Evolutionary conservation across 64 coral and sea anemone species (phyloP).

Genomic region (Catalaphyllia jardinei): DNA sequence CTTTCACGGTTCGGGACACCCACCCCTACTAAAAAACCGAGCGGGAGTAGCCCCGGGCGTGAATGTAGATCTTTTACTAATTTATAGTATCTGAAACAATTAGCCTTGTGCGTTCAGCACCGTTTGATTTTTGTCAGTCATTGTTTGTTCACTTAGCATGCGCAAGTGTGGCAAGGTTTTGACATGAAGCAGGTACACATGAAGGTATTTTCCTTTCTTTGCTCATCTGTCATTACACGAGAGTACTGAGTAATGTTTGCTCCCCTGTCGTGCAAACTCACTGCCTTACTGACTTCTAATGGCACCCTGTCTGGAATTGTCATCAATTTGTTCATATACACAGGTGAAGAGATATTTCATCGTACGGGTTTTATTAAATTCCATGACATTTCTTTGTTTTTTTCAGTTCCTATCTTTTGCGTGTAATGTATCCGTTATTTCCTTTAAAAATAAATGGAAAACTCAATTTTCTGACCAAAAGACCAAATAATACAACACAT

Average conservation of each 20-base stretch:
- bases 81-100: background rate
- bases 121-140: background rate
- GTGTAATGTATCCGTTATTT: too few species aligned
- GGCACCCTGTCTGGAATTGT: background rate
- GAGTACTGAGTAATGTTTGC: background rate
- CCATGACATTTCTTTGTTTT: too few species aligned
- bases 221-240: background rate
- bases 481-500: too few species aligned
- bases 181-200: too few species aligned
- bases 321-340: background rate
- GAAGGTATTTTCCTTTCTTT: background rate
- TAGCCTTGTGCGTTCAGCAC: background rate
- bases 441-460: too few species aligned
- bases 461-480: too few species aligned
- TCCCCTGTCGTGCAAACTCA: slow-evolving; percentile 7
- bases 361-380: too few species aligned
- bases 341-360: background rate
- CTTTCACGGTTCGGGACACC: too few species aligned
- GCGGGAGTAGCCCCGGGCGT: too few species aligned
- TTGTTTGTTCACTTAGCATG: background rate
- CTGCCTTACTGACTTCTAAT: background rate
- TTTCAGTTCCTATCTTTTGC: too few species aligned
- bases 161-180: background rate
- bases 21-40: too few species aligned
- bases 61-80: too few species aligned